A percentile compares a stretch with the other conserved stretches of the same genome.
Evolutionary conservation across 2,113 vertebrate species (phyloP).

Genomic region (Mormyrus iriodes): DNA sequence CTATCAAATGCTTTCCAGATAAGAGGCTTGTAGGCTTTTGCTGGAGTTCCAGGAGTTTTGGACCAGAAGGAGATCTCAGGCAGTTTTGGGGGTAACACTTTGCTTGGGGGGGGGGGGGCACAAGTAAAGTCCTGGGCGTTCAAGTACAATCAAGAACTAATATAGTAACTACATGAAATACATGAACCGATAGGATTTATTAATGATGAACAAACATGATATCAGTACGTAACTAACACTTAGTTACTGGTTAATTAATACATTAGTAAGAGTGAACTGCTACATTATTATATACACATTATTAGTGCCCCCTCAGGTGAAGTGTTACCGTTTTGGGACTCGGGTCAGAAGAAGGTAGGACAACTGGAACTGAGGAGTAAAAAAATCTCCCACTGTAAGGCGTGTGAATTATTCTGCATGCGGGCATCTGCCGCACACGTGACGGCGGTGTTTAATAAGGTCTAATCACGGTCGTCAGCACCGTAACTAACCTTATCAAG

Average conservation of each 20-base stretch:
- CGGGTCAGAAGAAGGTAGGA: too few species aligned
- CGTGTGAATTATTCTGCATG: too few species aligned
- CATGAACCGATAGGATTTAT: neutral
- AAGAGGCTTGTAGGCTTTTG: neutral
- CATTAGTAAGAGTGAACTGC: neutral
- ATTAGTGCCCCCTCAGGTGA: too few species aligned
- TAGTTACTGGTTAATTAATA: too few species aligned
- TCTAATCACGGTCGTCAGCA: too few species aligned
- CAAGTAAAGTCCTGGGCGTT: too few species aligned
- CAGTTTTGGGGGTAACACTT: neutral
- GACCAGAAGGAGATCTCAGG: neutral
- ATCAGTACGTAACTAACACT: neutral
- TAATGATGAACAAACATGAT: neutral
- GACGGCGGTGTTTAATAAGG: too few species aligned
- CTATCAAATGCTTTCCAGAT: neutral
- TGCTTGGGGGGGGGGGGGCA: neutral
- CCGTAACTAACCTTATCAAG: neutral
- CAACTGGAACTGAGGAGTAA: too few species aligned
- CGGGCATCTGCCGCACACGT: too few species aligned
- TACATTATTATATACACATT: too few species aligned
- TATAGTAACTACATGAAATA: neutral
- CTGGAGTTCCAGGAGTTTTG: neutral
- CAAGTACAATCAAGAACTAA: neutral
- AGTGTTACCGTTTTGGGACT: too few species aligned
- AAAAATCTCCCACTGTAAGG: too few species aligned